phyloP scores from a whole-genome alignment of 2,888 invertebrate species.

The Hypomecis punctinalis region DNA sequence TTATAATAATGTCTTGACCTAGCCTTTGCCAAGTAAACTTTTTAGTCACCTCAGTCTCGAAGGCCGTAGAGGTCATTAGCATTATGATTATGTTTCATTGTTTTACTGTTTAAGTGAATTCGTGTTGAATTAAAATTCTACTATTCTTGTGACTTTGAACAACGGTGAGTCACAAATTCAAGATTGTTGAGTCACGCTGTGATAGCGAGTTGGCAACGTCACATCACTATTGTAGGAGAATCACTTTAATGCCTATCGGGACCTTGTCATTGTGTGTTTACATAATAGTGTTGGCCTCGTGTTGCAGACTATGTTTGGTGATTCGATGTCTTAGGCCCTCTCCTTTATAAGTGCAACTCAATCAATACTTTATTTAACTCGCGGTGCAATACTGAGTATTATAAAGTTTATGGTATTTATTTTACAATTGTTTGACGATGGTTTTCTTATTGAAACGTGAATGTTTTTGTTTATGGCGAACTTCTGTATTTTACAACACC shows the following conservation, averaged over 20 bases:
- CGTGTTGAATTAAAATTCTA: conserved; percentile 1
- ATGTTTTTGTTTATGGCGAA: no score
- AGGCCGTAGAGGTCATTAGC: conserved; percentile 6
- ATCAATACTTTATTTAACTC: background rate
- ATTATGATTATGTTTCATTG: conserved; percentile 7
- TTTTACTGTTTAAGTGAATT: background rate
- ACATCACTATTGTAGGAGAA: conserved; percentile 47
- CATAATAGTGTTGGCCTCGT: conserved; percentile 67
- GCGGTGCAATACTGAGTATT: no score
- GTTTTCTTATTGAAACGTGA: no score
- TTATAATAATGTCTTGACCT: no score
- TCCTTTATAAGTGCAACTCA: background rate
- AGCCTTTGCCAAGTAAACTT: background rate
- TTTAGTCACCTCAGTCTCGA: background rate
- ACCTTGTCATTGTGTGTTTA: conserved; percentile 73
- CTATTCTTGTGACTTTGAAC: background rate
- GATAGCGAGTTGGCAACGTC: background rate
- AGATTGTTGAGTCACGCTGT: no score
- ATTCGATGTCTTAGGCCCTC: conserved; percentile 25
- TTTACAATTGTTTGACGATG: no score
- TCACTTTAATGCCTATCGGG: conserved; percentile 63
- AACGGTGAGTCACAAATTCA: background rate
- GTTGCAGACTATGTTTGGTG: conserved; percentile 57
- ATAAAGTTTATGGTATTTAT: no score
- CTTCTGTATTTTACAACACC: no score